phyloP scores from a whole-genome alignment of 2,888 invertebrate species.

The Syritta pipiens region DNA sequence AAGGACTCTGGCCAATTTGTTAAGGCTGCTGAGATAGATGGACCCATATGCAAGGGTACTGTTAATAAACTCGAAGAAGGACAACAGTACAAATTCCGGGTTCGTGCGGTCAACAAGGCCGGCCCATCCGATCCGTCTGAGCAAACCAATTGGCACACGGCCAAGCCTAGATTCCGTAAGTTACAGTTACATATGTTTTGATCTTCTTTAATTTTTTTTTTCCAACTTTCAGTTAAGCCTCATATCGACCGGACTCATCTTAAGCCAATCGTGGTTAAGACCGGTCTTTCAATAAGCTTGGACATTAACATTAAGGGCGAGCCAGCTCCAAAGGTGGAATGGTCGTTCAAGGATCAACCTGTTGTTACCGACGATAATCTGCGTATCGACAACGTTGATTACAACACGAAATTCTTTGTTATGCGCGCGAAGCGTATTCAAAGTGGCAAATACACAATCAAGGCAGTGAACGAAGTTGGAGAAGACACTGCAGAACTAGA shows the following conservation, averaged over 20 bases:
- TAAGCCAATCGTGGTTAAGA: conserved; percentile 90
- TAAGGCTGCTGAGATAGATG: conserved; percentile 91
- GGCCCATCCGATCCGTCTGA: conserved; percentile 95
- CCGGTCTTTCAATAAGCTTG: conserved; percentile 91
- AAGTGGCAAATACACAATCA: conserved; percentile 93
- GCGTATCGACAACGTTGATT: conserved; percentile 91
- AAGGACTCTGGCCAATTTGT: conserved; percentile 91
- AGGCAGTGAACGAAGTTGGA: conserved; percentile 94
- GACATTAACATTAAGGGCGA: conserved; percentile 95
- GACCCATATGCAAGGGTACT: conserved; percentile 90
- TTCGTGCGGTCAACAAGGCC: conserved; percentile 97
- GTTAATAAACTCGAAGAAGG: conserved; percentile 95
- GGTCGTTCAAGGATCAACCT: conserved; percentile 89
- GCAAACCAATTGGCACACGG: conserved; percentile 94
- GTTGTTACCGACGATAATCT: conserved; percentile 82
- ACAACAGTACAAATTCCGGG: conserved; percentile 96
- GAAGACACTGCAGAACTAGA: conserved; percentile 95
- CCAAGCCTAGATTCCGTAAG: conserved; percentile 93
- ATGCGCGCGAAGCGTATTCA: conserved; percentile 89
- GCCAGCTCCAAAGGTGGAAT: conserved; percentile 94
- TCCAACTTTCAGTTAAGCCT: conserved; percentile 88
- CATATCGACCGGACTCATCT: conserved; percentile 95
- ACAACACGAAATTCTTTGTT: conserved; percentile 94
- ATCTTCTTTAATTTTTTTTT: conserved; percentile 24
- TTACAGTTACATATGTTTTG: conserved; percentile 71